Percentiles rank a stretch among this genome's conserved stretches.
Conservation (phyloP, 2,797 vertebrate genomes). For the Gymnothorax javanicus region DNA sequence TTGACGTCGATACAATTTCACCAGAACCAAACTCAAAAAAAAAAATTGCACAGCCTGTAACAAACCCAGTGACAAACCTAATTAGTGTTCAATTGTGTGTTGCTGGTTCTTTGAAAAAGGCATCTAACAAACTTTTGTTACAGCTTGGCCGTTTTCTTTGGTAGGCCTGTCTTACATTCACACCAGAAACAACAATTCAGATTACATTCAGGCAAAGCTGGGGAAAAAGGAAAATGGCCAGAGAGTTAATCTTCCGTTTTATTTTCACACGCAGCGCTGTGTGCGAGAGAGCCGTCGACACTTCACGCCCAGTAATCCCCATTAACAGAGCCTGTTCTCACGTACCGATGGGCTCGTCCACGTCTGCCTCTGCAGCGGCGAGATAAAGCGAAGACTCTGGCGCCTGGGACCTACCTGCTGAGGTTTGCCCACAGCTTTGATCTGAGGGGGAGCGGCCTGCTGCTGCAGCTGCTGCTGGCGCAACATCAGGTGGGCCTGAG, state of each 20-base stretch:
- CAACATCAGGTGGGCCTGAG: constrained; percentile 80
- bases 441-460: constrained; percentile 76
- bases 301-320: not conserved
- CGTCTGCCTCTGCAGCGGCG: not conserved
- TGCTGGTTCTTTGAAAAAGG: no score
- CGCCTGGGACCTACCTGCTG: constrained; percentile 72
- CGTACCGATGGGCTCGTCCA: not conserved
- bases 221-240: not conserved
- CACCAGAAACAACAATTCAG: no score
- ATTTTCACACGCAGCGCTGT: not conserved
- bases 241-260: not conserved
- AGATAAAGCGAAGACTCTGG: not conserved
- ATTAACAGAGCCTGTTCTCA: not conserved
- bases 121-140: no score
- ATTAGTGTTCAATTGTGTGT: no score
- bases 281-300: no score
- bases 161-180: no score
- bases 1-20: no score
- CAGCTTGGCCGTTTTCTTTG: no score
- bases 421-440: constrained; percentile 82
- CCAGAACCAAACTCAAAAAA: no score
- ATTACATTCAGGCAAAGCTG: no score
- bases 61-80: no score
- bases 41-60: no score
- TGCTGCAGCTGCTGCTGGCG: constrained; percentile 82